Conservation (phyloP, 2,797 vertebrate species). For the Poecile montanus region DNA sequence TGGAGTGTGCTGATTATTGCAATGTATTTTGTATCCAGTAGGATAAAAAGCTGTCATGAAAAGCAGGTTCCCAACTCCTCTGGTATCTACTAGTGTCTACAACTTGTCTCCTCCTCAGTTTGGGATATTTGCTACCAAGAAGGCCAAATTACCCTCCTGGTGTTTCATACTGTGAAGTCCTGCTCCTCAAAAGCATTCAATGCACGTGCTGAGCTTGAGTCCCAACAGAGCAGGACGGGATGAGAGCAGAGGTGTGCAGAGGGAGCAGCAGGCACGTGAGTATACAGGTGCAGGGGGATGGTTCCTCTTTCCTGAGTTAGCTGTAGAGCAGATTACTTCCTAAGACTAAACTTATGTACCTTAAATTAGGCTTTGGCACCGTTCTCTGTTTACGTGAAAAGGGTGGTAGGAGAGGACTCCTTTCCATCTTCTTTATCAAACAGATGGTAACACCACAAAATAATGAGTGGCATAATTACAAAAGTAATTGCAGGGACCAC, state of each 20-base stretch:
- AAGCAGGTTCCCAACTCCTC: background rate
- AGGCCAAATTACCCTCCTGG: background rate
- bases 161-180: background rate
- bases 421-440: background rate
- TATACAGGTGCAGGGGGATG: rapidly evolving
- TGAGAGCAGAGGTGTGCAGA: background rate
- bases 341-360: background rate
- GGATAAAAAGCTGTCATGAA: background rate
- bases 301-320: background rate
- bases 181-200: background rate
- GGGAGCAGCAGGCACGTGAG: background rate
- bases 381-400: background rate
- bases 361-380: background rate
- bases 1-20: background rate
- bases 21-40: background rate
- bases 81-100: background rate
- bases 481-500: background rate
- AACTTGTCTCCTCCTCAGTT: background rate
- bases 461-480: rapidly evolving
- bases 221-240: background rate
- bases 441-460: background rate
- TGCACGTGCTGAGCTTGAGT: rapidly evolving
- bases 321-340: background rate
- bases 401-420: background rate
- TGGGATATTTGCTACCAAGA: background rate